Evolutionary conservation across 2,888 invertebrate species (phyloP), one percentile per base, ranked within the genome.

Genomic region (Orthonychiurus folsomi): DNA sequence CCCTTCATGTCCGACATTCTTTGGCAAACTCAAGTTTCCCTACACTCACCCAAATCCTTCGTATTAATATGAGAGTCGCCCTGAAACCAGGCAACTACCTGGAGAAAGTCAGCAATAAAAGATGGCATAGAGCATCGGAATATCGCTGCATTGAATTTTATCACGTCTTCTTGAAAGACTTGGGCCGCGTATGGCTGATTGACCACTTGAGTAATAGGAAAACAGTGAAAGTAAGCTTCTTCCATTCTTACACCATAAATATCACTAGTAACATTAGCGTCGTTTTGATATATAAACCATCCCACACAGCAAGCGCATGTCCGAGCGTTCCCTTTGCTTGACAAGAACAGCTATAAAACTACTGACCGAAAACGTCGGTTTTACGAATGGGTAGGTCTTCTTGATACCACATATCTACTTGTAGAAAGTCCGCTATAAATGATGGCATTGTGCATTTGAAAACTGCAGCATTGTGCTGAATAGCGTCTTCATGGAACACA

Each of bases 121-220:
- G 85, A 85, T 3, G 86, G 86, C 67, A 86, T 85, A 69, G 84
- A 84, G 79, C 86, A 87, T 76, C 86, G 86, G 65, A 86, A 77
- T 61, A 86, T 82, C 1, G 85, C 86, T 48, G 85, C 82, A 78
- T 86, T 86, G 66, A 86, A 86, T 63, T 84, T 80, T 73, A 87
- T 86, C 60, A 86, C 86, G 77, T 86, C 86, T 76, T 86, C 86
- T 72, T 84, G 85, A 74, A 85, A 78, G 73, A 86, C 85, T 78
- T 86, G 86, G 54, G 86, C 85, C 73, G 85, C 83, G 76, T 86
- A 86, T 75, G 81, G 83, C 76, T 86, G 86, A 77, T 85, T 84
- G 58, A 86, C 86, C 75, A 86, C 86, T 86, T 62, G n/a, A 62
- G 26, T 5, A 21, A 50, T 3, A 24, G 24, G 23, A n/a, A 24